Percentiles rank a stretch among this genome's conserved stretches.
phyloP scores from a whole-genome alignment of 2,888 invertebrate genomes.

The Trilocha varians region DNA sequence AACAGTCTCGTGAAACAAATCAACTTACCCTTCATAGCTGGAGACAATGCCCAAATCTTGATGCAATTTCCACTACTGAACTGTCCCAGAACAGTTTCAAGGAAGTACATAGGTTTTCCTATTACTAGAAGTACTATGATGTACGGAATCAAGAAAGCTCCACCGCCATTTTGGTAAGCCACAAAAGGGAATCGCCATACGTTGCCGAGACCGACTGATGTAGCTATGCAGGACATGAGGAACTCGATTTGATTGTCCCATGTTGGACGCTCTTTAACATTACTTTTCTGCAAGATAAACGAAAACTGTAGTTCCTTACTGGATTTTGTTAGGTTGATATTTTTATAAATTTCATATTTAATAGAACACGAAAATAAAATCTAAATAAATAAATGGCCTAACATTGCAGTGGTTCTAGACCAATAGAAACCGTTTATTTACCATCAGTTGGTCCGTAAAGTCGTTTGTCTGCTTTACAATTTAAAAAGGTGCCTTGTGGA shows the following conservation, averaged over 20 bases:
- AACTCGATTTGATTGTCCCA: constrained; percentile 82
- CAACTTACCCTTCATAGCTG: constrained; percentile 81
- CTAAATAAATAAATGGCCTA: too few relatives aligned
- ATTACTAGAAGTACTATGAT: constrained; percentile 78
- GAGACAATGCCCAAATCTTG: constrained; percentile 78
- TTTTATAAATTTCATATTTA: too few relatives aligned
- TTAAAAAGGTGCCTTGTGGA: too few relatives aligned
- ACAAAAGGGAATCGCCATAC: constrained; percentile 76
- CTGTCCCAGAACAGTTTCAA: constrained; percentile 89
- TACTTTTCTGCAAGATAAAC: constrained; percentile 23
- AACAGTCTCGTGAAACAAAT: too few relatives aligned
- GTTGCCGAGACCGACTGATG: constrained; percentile 82
- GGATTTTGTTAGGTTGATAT: too few relatives aligned
- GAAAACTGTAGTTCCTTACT: too few relatives aligned
- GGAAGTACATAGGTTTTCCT: constrained; percentile 86
- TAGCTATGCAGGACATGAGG: constrained; percentile 82
- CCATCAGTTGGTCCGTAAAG: too few relatives aligned
- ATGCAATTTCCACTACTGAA: constrained; percentile 86
- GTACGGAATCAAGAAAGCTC: constrained; percentile 83
- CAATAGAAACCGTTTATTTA: too few relatives aligned
- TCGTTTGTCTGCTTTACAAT: too few relatives aligned
- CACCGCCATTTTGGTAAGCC: constrained; percentile 82
- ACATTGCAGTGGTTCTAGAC: too few relatives aligned
- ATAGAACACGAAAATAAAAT: too few relatives aligned
- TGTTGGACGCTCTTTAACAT: constrained; percentile 36